Base-by-base conservation (phyloP, 2,888 invertebrate species). In the Chrysopilus asiliformis region DNA sequence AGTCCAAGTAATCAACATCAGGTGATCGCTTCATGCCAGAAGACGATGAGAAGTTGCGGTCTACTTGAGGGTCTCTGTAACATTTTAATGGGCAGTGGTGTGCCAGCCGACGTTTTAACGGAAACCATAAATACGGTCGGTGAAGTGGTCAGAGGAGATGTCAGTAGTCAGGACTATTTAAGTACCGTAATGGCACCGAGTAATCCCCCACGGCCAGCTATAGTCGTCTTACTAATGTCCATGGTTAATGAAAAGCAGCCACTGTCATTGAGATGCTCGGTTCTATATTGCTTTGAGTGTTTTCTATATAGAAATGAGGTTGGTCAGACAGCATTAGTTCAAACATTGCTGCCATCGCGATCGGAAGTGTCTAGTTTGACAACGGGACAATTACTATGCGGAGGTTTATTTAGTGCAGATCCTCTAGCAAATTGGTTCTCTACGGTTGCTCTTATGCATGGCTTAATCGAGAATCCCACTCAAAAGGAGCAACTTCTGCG, bases 211-310 rank as follows among this genome's bases (percentile, higher is more conserved):
- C 74, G 94, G 38, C 89, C 95, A 0, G 91, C 91, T 0, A 79
- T 97, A 35, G 86, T 97, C 0, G 87, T 97, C 28, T 68, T 98
- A 6, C 66, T 98, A 7, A 90, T 95, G 86, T 94, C 95, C 0
- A 95, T 98, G 93, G 90, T 93, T 5, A 94, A 95, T 58, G 97
- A 98, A 58, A 94, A 93, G 53, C 98, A 98, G 58, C 85, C 93
- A 1, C 84, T 97, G 56, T 66, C 69, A 1, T 60, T 86, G 52
- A 79, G 98, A 43, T 91, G 91, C 58, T 86, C 97, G 1, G 93
- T 97, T 3, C 74, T 98, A 2, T 98, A 99, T 62, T 94, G 93
- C 59, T 95, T 98, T 62, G 82, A 97, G 67, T 93, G 91, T 57
- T 98, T 85, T 59, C 67, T 98, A 7, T 89, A 83, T 59, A 87